phyloP scores from a whole-genome alignment of 2,113 vertebrate species.

The Panurus biarmicus region DNA sequence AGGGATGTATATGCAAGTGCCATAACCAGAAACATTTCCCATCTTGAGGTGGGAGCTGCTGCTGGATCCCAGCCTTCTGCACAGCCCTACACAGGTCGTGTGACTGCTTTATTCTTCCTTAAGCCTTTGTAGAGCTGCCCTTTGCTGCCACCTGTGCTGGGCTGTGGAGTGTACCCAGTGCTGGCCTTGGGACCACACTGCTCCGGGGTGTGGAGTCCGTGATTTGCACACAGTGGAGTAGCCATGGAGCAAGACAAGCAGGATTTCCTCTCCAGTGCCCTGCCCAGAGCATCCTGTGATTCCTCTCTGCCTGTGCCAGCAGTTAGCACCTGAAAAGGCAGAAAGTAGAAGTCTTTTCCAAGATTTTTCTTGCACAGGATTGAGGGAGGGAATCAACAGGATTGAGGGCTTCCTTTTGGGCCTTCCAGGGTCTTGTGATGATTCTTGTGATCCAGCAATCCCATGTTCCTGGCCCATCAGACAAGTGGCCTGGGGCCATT shows the following conservation, averaged over 20 bases:
- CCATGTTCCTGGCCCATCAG: neutral
- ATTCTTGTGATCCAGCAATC: neutral
- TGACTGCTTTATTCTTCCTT: neutral
- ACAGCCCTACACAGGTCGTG: neutral
- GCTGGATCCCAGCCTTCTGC: neutral
- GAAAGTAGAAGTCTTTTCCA: neutral
- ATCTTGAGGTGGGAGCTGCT: neutral
- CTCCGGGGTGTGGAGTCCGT: neutral
- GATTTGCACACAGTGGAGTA: neutral
- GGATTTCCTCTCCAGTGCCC: neutral
- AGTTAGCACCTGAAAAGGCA: neutral
- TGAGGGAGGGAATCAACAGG: neutral
- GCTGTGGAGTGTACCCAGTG: neutral
- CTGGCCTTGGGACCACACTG: neutral
- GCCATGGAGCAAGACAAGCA: neutral
- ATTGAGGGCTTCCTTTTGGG: neutral
- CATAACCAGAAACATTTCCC: neutral
- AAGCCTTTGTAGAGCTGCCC: neutral
- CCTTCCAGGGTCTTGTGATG: neutral
- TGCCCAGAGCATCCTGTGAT: neutral
- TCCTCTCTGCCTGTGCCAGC: neutral
- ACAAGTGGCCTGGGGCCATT: neutral
- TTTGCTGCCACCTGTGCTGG: slow-evolving; percentile 43
- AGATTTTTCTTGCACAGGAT: neutral
- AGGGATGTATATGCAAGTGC: neutral